Percentiles rank a stretch among this genome's conserved stretches.
Conservation (phyloP, 2,888 invertebrate genomes). For the Odontomyia ornata region DNA sequence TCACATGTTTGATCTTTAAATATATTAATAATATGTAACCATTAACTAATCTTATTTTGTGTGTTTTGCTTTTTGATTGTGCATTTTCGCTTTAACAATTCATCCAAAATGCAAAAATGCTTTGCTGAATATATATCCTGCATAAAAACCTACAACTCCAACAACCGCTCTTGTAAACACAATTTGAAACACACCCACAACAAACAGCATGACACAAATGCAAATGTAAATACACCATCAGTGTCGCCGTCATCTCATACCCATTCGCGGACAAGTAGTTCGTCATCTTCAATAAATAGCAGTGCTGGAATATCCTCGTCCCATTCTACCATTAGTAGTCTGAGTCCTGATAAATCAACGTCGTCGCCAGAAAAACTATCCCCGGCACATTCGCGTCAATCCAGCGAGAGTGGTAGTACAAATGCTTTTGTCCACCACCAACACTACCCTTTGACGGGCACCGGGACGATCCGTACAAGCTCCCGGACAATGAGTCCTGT, state of each 20-base stretch:
- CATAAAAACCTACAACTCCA: background rate
- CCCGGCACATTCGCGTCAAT: slow-evolving; percentile 50
- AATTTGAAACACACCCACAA: background rate
- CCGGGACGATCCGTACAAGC: slow-evolving; percentile 48
- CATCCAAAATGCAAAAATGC: slow-evolving; percentile 46
- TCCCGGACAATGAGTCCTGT: slow-evolving; percentile 27
- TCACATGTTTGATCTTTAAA: background rate
- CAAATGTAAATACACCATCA: slow-evolving; percentile 54
- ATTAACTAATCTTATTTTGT: slow-evolving; percentile 15
- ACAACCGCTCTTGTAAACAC: background rate
- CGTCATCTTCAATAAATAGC: slow-evolving; percentile 54
- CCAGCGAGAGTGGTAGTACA: slow-evolving; percentile 50
- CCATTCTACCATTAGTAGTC: slow-evolving; percentile 45
- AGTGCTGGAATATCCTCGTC: slow-evolving; percentile 42
- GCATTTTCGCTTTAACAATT: background rate
- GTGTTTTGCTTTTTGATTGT: slow-evolving; percentile 37
- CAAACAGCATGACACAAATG: slow-evolving; percentile 56
- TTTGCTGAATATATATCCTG: slow-evolving; percentile 22
- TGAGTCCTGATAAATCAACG: slow-evolving; percentile 49
- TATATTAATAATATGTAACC: background rate
- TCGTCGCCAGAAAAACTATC: slow-evolving; percentile 50
- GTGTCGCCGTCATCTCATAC: slow-evolving; percentile 51
- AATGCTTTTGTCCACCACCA: slow-evolving; percentile 26
- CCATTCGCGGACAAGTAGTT: slow-evolving; percentile 62
- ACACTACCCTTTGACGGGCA: background rate